Evolutionary conservation across 2,888 invertebrate species (phyloP), one percentile per base, ranked within the genome.

Genomic region (Dusona sp.): DNA sequence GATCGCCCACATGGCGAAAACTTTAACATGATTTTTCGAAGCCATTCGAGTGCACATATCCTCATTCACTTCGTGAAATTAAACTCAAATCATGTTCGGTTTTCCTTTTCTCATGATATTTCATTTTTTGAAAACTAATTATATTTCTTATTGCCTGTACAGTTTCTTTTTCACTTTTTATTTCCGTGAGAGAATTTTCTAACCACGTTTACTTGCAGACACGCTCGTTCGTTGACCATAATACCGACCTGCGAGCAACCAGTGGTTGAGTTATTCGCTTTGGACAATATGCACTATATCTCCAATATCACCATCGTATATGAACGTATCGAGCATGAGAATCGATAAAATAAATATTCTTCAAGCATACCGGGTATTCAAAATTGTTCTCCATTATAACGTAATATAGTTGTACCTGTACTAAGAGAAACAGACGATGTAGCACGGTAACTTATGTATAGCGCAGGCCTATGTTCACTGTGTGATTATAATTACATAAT

Each of bases 191-290:
- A 79, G n/a, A 51, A 38, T 79, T 68, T 11, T n/a, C n/a, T 70
- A 33, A 70, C 33, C 57, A n/a, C n/a, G 65, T 13, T 77, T 11
- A 29, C 48, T 22, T 65, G 36, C 33, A 84, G 90, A 91, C 90
- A 91, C 90, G 90, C 22, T 78, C 54, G 67, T 57, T 48, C 38
- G 45, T 51, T 54, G 68, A 45, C 68, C 57, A 45, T 36, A 84
- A 67, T 33, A 65, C 57, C 51, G 77, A 73, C 67, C 11, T 42
- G 16, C 54, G 65, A 85, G 85, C 77, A 85, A 85, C 78, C 73
- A 74, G 73, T 81, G 80, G 80, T 81, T 73, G 80, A 74, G 38
- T 73, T 48, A 81, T 51, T 65, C 51, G 42, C 57, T 57, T 54
- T 36, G 70, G 33, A 54, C 29, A 73, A 73, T 25, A 51, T 54